phyloP scores from a whole-genome alignment of 2,797 vertebrate species.

The Phataginus tricuspis region DNA sequence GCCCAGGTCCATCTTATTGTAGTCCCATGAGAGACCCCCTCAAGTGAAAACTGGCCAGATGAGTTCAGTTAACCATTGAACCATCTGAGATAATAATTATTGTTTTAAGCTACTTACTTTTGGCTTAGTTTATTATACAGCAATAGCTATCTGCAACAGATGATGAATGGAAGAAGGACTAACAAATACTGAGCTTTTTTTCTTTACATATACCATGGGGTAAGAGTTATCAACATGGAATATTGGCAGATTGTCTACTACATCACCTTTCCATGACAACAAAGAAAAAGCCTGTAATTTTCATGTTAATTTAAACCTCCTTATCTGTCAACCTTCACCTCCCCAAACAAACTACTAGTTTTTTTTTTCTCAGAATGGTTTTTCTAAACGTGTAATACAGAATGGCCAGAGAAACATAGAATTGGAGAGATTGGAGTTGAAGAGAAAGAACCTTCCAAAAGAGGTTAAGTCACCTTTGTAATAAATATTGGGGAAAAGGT shows the following conservation, averaged over 20 bases:
- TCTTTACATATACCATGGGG: not conserved
- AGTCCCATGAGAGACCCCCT: not conserved
- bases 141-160: not conserved
- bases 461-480: not conserved
- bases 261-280: not conserved
- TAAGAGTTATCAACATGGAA: not conserved
- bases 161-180: not conserved
- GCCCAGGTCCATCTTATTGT: not conserved
- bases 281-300: not conserved
- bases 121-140: not conserved
- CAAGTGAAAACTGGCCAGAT: not conserved
- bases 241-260: not conserved
- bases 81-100: not conserved
- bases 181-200: not conserved
- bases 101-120: not conserved
- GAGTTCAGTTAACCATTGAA: not conserved
- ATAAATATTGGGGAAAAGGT: not conserved
- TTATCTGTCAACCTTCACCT: not conserved
- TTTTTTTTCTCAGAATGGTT: not conserved
- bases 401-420: not conserved
- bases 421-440: not conserved
- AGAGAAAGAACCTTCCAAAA: slow-evolving; percentile 3
- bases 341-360: not conserved
- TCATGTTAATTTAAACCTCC: slow-evolving; percentile 7
- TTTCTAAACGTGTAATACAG: not conserved